Evolutionary conservation across 2,888 invertebrate species (phyloP), one percentile per base, ranked within the genome.

Genomic region (Siphlonurus alternatus): DNA sequence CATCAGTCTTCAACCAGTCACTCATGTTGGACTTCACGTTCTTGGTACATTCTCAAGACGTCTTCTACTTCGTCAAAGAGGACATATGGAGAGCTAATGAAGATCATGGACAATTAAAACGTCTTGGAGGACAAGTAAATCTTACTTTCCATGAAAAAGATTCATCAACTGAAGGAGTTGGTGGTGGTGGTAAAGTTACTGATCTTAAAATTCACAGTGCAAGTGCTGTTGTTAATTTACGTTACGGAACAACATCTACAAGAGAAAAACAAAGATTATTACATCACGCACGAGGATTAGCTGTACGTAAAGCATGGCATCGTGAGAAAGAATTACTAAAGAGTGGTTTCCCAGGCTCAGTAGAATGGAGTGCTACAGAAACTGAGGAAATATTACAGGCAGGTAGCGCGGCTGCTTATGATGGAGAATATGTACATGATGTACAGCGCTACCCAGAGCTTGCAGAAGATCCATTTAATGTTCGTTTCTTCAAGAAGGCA

Each of bases 381-480:
- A 83, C 87, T 69, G 92, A 94, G 70, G 93, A 95, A 77, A 88
- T 96, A 67, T 79, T 88, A 69, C 92, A 91, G 74, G 81, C 83
- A 65, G 93, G 93, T 65, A 86, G 85, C 71, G 89, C 89, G 65
- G 82, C 87, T 53, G 89, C 87, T 70, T 94, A 93, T 77, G 91
- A 93, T 72, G 92, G 90, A 66, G 90, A 93, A 73, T 95, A 93
- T 78, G 87, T 91, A 69, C 93, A 94, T 76, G 92, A 93, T 74
- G 88, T 93, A 38, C 85, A 87, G 70, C 79, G 86, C 66, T 95
- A 93, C 78, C 94, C 95, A 0, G 93, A 95, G 75, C 81, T 96
- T 63, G 92, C 95, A 63, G 96, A 96, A 77, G 96, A 96, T 79
- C 95, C 94, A 5, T 93, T 91, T 79, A 96, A 96, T 78, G 86